Conservation (phyloP, 1,140 invertebrate species). For the Triops cancriformis region DNA sequence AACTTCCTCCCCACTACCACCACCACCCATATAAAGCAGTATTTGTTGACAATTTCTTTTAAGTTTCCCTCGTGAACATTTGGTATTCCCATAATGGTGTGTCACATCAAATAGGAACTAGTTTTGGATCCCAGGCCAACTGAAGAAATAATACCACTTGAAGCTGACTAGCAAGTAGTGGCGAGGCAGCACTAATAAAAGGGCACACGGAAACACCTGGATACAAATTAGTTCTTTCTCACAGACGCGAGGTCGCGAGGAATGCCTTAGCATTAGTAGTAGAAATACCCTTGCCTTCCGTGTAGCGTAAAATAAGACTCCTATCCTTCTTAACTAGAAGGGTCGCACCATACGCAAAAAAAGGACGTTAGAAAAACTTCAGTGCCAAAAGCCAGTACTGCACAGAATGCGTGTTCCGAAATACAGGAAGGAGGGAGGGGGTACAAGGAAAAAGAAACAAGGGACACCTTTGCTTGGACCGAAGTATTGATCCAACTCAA, state of each 20-base stretch:
- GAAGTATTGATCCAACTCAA: neutral
- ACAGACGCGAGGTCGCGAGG: neutral
- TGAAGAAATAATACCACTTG: too few relatives aligned
- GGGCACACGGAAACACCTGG: neutral
- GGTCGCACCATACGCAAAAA: neutral
- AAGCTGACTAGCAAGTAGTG: too few relatives aligned
- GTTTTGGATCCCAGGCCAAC: too few relatives aligned
- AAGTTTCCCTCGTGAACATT: too few relatives aligned
- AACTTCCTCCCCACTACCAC: too few relatives aligned
- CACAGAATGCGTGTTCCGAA: neutral
- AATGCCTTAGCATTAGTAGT: neutral
- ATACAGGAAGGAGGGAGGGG: conserved; percentile 5
- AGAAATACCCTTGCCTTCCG: neutral
- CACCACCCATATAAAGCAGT: neutral
- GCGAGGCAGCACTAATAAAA: neutral
- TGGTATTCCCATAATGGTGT: too few relatives aligned
- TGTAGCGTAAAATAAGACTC: neutral
- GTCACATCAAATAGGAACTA: too few relatives aligned
- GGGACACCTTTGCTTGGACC: conserved; percentile 3
- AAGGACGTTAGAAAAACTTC: neutral
- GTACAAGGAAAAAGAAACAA: neutral
- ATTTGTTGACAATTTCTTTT: neutral
- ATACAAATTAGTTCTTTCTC: neutral
- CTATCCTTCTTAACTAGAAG: neutral
- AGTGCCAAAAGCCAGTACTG: neutral